These are phyloP conservation scores for Rhyacophila evoluta DNA, from an alignment of 2,888 invertebrate genomes.

Conservation along the genomic window DNA sequence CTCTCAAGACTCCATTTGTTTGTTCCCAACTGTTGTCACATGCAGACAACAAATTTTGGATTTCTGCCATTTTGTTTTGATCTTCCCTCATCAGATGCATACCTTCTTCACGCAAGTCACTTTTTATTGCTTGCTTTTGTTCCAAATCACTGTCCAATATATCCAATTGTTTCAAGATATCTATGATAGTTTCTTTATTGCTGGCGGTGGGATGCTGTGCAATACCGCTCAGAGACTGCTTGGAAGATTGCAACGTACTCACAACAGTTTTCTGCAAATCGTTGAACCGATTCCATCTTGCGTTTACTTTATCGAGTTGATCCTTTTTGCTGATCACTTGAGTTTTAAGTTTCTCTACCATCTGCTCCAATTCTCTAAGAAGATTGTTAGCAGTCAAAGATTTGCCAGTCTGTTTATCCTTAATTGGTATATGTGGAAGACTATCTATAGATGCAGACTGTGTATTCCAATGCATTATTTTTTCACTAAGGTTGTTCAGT, in stretches of 20 bases:
- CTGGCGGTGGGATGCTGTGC: constrained; percentile 67
- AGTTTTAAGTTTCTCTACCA: constrained; percentile 75
- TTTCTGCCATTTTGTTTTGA: constrained; percentile 81
- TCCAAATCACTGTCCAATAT: constrained; percentile 70
- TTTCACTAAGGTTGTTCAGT: constrained; percentile 75
- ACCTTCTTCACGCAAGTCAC: constrained; percentile 83
- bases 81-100: constrained; percentile 84
- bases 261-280: constrained; percentile 78
- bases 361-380: constrained; percentile 79
- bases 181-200: constrained; percentile 66
- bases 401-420: constrained; percentile 77
- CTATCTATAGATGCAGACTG: constrained; percentile 77
- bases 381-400: constrained; percentile 80
- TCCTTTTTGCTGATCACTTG: constrained; percentile 77
- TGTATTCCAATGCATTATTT: constrained; percentile 78
- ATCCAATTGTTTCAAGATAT: constrained; percentile 68
- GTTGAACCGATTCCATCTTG: constrained; percentile 84
- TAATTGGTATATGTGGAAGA: constrained; percentile 75
- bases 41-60: constrained; percentile 83
- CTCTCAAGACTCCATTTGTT: constrained; percentile 78
- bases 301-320: constrained; percentile 77
- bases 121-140: constrained; percentile 74
- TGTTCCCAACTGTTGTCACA: constrained; percentile 87
- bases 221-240: constrained; percentile 71
- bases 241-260: constrained; percentile 73